Evolutionary conservation across 2,888 invertebrate species (phyloP), one percentile per base, ranked within the genome.

Genomic region (Tenthredo notha): DNA sequence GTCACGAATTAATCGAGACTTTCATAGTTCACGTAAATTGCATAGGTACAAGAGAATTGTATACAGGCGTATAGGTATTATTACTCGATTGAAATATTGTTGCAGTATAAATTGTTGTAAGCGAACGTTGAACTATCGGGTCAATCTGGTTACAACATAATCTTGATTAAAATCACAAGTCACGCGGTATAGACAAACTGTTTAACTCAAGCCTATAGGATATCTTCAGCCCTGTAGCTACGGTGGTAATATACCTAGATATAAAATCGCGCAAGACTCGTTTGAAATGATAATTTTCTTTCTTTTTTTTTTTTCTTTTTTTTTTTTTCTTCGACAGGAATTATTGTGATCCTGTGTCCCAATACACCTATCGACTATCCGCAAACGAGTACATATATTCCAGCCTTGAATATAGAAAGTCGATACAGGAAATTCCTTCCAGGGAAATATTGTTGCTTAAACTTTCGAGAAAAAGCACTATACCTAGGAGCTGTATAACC

Each of bases 331-430:
- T 10, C 1, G 0, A n/a, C 54, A n/a, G 54, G n/a, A n/a, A n/a
- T 54, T 54, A n/a, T 54, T 54, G 54, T 54, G 54, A 54, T 54
- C 54, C 54, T 54, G 54, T 54, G 54, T 54, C 54, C n/a, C 54
- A 54, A 54, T 54, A n/a, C n/a, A 54, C 18, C 54, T n/a, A 54
- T 54, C 54, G 54, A n/a, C 54, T 74, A 18, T 74, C 43, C 10
- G 43, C 43, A 21, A 74, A 25, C 43, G 72, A 21, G 72, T 43
- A 54, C n/a, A 50, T 50, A 61, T 80, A 33, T 33, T 33, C 29
- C 86, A 87, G 87, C 90, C 89, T 91, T 90, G 90, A 88, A 86
- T 88, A 88, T 91, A 90, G 89, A 90, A 90, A 90, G 90, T 89
- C 86, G 85, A 87, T 86, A 89, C 86, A 87, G 89, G 88, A 89